Evolutionary conservation across 2,113 vertebrate species (phyloP).

Genomic region (Colinus virginianus): DNA sequence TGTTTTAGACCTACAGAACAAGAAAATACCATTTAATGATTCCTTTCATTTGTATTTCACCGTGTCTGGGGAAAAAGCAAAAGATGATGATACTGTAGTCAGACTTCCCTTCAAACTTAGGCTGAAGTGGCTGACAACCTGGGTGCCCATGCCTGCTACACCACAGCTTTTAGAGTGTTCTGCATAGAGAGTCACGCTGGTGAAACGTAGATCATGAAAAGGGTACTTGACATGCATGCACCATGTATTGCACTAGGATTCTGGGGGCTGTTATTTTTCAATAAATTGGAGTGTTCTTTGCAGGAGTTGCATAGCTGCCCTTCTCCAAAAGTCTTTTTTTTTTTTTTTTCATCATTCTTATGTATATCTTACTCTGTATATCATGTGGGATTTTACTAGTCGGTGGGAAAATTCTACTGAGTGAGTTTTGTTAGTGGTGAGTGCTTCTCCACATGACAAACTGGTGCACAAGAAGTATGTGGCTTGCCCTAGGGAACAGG

Average conservation of each 20-base stretch:
- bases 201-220: neutral
- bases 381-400: neutral
- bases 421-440: neutral
- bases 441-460: neutral
- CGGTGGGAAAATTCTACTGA: neutral
- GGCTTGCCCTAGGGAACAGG: neutral
- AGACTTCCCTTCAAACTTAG: neutral
- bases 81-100: rapidly evolving
- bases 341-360: neutral
- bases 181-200: neutral
- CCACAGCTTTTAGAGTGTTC: neutral
- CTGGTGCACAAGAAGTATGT: neutral
- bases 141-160: neutral
- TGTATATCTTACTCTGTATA: neutral
- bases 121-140: neutral
- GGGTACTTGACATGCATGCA: neutral
- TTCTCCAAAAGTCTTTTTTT: neutral
- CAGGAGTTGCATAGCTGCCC: neutral
- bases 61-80: neutral
- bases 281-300: neutral
- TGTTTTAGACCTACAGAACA: neutral
- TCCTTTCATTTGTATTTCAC: neutral
- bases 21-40: neutral
- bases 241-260: neutral
- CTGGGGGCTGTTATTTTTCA: neutral